Evolutionary conservation across 2,888 invertebrate species (phyloP).

Genomic region (Phymatocera aterrima): DNA sequence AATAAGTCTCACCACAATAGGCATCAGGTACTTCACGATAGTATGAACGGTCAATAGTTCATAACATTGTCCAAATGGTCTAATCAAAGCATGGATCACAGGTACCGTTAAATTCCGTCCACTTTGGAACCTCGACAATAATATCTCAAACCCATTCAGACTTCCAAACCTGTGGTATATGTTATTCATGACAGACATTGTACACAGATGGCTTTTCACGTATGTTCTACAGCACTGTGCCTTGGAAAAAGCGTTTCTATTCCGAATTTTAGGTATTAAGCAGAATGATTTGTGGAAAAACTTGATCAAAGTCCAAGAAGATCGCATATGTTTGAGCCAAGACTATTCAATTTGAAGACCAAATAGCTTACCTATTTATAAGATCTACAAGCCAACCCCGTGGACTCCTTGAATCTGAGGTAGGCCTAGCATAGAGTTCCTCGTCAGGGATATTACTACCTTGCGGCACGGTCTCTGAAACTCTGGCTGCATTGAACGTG

Average conservation of each 20-base stretch:
- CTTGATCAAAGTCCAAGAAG: too few species aligned
- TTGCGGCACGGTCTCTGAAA: conserved; percentile 83
- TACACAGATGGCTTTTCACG: not conserved
- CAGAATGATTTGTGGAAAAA: too few species aligned
- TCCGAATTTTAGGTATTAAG: too few species aligned
- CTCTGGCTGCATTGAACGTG: conserved; percentile 87
- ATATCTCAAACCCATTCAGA: conserved; percentile 91
- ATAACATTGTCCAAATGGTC: conserved; percentile 94
- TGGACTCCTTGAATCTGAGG: conserved; percentile 88
- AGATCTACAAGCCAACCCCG: conserved; percentile 98
- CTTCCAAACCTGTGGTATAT: conserved; percentile 85
- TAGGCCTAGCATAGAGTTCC: conserved; percentile 85
- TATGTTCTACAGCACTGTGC: not conserved
- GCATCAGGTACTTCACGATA: conserved; percentile 94
- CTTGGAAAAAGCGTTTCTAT: too few species aligned
- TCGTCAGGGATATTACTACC: conserved; percentile 82
- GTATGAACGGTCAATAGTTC: conserved; percentile 93
- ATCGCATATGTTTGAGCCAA: too few species aligned
- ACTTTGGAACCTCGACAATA: conserved; percentile 89
- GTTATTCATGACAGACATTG: not conserved
- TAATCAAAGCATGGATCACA: conserved; percentile 87
- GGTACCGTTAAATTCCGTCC: conserved; percentile 85
- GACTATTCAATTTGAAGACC: not conserved
- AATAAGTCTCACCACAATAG: conserved; percentile 92
- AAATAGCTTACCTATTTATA: conserved; percentile 87